Percentiles rank a stretch among this genome's conserved stretches.
Conservation (phyloP, 1,140 invertebrate species). For the Drosophila ananassae region DNA sequence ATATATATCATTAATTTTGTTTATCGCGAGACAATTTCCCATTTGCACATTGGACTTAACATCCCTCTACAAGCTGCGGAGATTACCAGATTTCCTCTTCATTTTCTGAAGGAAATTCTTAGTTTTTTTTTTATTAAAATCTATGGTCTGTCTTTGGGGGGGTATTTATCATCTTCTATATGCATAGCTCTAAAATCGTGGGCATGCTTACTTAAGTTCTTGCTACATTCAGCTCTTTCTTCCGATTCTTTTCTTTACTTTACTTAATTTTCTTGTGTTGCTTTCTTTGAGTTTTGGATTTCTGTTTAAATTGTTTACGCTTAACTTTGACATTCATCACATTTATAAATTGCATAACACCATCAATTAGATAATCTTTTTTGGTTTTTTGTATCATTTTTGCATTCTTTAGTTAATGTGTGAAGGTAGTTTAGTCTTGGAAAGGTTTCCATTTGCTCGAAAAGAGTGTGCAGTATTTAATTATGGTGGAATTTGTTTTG, state of each 20-base stretch:
- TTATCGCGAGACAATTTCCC: constrained; percentile 35
- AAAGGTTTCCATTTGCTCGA: constrained; percentile 78
- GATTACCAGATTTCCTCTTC: constrained; percentile 18
- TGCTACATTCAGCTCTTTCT: constrained; percentile 73
- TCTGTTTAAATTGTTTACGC: constrained; percentile 56
- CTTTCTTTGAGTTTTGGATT: constrained; percentile 21
- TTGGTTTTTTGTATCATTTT: constrained; percentile 28
- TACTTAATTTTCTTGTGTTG: constrained; percentile 17
- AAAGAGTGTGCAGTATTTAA: constrained; percentile 65
- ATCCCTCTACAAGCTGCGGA: constrained; percentile 53
- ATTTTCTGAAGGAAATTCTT: not conserved
- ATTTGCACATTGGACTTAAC: constrained; percentile 12
- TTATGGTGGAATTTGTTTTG: constrained; percentile 22
- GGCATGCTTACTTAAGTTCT: constrained; percentile 73
- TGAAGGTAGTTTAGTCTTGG: constrained; percentile 78
- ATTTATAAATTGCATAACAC: constrained; percentile 82
- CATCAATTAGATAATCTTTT: constrained; percentile 74
- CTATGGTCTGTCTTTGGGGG: constrained; percentile 55
- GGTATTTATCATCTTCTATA: constrained; percentile 39
- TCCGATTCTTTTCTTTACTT: constrained; percentile 43
- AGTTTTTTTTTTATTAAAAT: constrained; percentile 63
- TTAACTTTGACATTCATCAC: constrained; percentile 81
- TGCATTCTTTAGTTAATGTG: constrained; percentile 63
- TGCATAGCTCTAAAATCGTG: constrained; percentile 80
- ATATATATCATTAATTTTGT: constrained; percentile 49